phyloP scores from a whole-genome alignment of 2,888 invertebrate species.

The Leucania comma region DNA sequence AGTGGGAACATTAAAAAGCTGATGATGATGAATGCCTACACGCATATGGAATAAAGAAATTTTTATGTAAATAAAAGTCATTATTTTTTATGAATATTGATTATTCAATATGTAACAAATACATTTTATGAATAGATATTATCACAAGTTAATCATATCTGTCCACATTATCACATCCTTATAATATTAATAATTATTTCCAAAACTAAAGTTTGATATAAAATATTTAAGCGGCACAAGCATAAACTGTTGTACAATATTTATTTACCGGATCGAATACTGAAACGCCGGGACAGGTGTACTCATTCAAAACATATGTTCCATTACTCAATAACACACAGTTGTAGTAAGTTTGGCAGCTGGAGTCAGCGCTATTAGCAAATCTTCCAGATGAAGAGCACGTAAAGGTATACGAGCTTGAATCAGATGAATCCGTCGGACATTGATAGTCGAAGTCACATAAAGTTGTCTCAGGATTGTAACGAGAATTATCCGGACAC shows the following conservation, averaged over 20 bases:
- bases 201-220: neutral
- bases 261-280: slow-evolving; percentile 71
- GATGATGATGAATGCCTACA: no score
- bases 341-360: slow-evolving; percentile 70
- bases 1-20: no score
- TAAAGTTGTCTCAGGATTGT: slow-evolving; percentile 50
- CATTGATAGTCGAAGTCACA: slow-evolving; percentile 51
- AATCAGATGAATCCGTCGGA: slow-evolving; percentile 10
- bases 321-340: slow-evolving; percentile 68
- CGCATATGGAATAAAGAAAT: no score
- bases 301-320: slow-evolving; percentile 62
- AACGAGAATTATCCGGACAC: slow-evolving; percentile 47
- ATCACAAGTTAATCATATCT: neutral
- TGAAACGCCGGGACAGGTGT: slow-evolving; percentile 70
- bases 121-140: neutral
- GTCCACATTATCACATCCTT: neutral
- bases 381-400: slow-evolving; percentile 57
- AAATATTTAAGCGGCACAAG: slow-evolving; percentile 35
- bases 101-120: neutral
- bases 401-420: slow-evolving; percentile 19
- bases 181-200: neutral
- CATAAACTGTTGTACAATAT: slow-evolving; percentile 71
- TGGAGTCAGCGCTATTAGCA: slow-evolving; percentile 70
- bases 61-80: neutral
- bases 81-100: neutral